Percentiles rank a stretch among this genome's conserved stretches.
Conservation (phyloP, 2,888 invertebrate genomes). For the Lacanobia oleracea region DNA sequence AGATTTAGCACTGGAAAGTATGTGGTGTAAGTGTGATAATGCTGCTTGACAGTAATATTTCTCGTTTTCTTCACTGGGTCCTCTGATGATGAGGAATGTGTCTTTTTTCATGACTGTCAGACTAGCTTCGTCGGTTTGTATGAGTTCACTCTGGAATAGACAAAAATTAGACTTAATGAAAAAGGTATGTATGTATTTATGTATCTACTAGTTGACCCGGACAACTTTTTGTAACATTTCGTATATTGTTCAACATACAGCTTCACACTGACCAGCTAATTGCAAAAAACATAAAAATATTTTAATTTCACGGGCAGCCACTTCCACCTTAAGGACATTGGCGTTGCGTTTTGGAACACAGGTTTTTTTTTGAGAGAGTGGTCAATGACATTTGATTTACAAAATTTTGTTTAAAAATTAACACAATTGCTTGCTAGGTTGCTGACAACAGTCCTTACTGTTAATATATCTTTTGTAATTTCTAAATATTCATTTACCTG, state of each 20-base stretch:
- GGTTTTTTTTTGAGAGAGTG: background rate
- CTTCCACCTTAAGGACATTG: too few species aligned
- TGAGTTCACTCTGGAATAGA: conserved; percentile 88
- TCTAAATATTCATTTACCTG: conserved; percentile 72
- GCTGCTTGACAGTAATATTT: conserved; percentile 91
- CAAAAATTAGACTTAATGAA: conserved; percentile 55
- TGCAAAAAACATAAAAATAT: too few species aligned
- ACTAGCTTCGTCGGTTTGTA: conserved; percentile 90
- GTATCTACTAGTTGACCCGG: too few species aligned
- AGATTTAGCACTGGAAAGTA: conserved; percentile 88
- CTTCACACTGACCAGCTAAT: too few species aligned
- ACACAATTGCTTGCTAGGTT: background rate
- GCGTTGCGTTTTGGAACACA: too few species aligned
- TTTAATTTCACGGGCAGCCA: too few species aligned
- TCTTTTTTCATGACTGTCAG: conserved; percentile 91
- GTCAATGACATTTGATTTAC: too few species aligned
- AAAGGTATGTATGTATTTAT: too few species aligned
- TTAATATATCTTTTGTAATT: background rate
- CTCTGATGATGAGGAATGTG: conserved; percentile 91
- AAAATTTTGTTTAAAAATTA: background rate
- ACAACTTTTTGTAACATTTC: too few species aligned
- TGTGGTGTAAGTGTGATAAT: conserved; percentile 92
- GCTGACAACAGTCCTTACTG: background rate
- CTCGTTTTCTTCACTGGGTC: conserved; percentile 89
- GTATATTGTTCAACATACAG: too few species aligned